These are phyloP conservation scores for Caenorhabditis sp. DNA, from an alignment of 2,888 invertebrate species.

Conservation along the genomic window DNA sequence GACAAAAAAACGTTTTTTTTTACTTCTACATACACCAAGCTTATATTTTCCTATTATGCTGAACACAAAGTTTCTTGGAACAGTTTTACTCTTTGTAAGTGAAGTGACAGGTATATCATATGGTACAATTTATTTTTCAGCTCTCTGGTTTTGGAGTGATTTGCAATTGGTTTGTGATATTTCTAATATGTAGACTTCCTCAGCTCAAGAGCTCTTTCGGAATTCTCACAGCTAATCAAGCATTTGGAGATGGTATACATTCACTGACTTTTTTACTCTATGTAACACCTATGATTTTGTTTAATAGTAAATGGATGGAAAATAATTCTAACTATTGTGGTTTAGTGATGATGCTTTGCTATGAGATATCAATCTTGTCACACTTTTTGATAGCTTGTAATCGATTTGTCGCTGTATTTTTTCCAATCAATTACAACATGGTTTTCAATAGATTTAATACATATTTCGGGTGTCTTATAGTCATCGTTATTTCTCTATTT, in stretches of 20 bases:
- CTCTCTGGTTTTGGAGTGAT: conserved; percentile 31
- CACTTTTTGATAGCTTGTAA: conserved; percentile 35
- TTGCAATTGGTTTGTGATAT: conserved; percentile 39
- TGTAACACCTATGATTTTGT: conserved; percentile 34
- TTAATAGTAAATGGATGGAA: conserved; percentile 9
- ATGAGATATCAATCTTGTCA: conserved; percentile 31
- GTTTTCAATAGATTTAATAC: neutral
- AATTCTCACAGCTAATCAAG: conserved; percentile 37
- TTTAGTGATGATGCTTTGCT: conserved; percentile 14
- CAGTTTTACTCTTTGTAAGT: too few species aligned
- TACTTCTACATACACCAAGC: too few species aligned
- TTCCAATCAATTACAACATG: conserved; percentile 17
- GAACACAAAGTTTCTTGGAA: too few species aligned
- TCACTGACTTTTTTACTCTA: conserved; percentile 29
- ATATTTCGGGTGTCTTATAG: neutral
- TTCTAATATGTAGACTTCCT: conserved; percentile 29
- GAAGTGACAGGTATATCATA: too few species aligned
- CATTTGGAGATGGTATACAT: conserved; percentile 36
- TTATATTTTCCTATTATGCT: too few species aligned
- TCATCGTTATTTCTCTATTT: neutral
- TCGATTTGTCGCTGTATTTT: conserved; percentile 34
- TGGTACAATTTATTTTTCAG: conserved; percentile 8
- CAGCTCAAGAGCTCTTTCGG: conserved; percentile 43
- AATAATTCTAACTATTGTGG: conserved; percentile 11
- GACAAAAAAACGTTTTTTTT: too few species aligned